phyloP scores from a whole-genome alignment of 2,888 invertebrate species.

The Eulithis prunata region DNA sequence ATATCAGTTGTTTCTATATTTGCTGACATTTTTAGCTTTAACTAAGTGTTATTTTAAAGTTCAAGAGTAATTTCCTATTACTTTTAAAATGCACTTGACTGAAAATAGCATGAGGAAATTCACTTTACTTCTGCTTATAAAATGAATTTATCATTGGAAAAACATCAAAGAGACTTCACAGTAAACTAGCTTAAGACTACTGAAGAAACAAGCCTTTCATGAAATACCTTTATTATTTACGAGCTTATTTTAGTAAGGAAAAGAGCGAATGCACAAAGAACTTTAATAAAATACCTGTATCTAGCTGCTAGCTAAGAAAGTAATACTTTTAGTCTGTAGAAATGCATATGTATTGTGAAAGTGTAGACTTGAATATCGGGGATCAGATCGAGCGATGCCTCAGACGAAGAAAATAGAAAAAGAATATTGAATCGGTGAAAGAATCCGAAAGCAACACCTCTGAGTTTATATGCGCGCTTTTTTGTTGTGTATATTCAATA shows the following conservation, averaged over 20 bases:
- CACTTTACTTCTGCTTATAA: not conserved
- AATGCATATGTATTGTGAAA: conserved; percentile 48
- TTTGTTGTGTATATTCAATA: conserved; percentile 20
- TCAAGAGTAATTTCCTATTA: no score
- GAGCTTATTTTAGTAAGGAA: conserved; percentile 19
- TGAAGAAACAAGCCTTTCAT: conserved; percentile 8
- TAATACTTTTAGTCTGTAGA: conserved; percentile 37
- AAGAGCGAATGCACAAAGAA: conserved; percentile 21
- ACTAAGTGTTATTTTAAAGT: not conserved
- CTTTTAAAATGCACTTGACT: not conserved
- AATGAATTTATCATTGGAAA: conserved; percentile 6
- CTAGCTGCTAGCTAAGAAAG: conserved; percentile 29
- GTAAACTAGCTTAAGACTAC: conserved; percentile 15
- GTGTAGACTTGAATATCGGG: conserved; percentile 52
- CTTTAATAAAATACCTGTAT: conserved; percentile 27
- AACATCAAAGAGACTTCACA: conserved; percentile 14
- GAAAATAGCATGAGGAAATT: not conserved
- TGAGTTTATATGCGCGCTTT: conserved; percentile 48
- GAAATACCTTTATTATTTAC: conserved; percentile 22
- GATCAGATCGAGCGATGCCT: conserved; percentile 49
- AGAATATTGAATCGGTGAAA: conserved; percentile 74
- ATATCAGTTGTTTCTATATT: not conserved
- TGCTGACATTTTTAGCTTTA: not conserved
- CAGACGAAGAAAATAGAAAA: conserved; percentile 69
- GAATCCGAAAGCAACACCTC: conserved; percentile 69